phyloP scores from a whole-genome alignment of 2,888 invertebrate species.

The Platycheirus albimanus region DNA sequence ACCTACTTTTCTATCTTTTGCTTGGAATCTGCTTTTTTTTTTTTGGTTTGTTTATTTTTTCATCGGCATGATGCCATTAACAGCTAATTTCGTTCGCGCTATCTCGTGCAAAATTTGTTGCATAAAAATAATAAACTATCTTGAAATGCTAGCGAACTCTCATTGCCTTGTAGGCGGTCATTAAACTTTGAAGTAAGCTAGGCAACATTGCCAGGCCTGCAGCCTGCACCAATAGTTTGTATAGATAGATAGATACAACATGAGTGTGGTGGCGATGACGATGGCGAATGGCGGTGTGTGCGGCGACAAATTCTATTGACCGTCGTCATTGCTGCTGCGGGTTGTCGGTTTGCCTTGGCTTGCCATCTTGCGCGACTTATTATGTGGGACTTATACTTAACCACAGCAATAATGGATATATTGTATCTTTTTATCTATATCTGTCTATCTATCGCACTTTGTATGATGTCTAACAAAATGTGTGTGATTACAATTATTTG shows the following conservation, averaged over 20 bases:
- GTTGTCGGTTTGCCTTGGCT: conserved; percentile 51
- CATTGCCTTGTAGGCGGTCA: conserved; percentile 73
- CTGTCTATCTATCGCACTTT: conserved; percentile 26
- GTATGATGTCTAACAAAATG: conserved; percentile 12
- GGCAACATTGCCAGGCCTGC: conserved; percentile 47
- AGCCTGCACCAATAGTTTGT: conserved; percentile 45
- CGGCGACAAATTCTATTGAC: conserved; percentile 72
- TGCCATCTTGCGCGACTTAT: conserved; percentile 36
- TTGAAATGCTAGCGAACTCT: conserved; percentile 72
- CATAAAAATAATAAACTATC: conserved; percentile 36
- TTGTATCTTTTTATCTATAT: conserved; percentile 4
- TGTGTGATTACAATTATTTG: conserved; percentile 49
- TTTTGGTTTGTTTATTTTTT: neutral
- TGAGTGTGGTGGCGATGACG: neutral
- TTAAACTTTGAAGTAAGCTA: conserved; percentile 41
- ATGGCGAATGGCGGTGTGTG: neutral
- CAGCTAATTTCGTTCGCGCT: conserved; percentile 42
- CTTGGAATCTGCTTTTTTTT: conserved; percentile 3
- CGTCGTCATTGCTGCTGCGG: conserved; percentile 50
- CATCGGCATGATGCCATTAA: conserved; percentile 30
- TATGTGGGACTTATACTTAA: conserved; percentile 41
- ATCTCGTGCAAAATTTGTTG: conserved; percentile 66
- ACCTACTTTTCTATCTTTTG: neutral
- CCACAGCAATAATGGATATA: conserved; percentile 9
- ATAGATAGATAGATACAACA: conserved; percentile 5